Base-by-base conservation (phyloP, 2,797 vertebrate species). In the Peromyscus melanophrys region DNA sequence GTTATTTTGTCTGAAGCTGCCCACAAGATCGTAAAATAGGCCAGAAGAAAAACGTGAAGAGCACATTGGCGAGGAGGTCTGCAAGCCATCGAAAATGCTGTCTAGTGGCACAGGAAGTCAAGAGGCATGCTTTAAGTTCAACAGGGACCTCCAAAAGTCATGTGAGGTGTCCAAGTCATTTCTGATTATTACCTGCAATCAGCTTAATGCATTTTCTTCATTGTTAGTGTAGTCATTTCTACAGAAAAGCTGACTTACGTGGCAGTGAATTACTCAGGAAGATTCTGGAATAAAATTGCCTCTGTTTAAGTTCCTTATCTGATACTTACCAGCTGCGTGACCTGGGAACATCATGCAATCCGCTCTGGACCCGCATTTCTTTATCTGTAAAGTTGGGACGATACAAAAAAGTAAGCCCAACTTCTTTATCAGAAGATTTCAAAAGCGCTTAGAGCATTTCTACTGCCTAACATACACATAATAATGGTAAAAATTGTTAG, bases 1-100 rank as follows among this genome's bases (percentile, higher is more conserved):
- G 87, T 88, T 94, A 92, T 75, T 96, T 96, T 96, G 93, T 97
- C 97, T 96, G 71, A 93, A 94, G 65, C 84, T 95, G 90, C 88
- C 92, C 80, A 92, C n/a, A 25, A 73, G 83, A 90, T 84, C 23
- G 2, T 95, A 96, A 97, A 97, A 89, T 71, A 86, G 95, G 80
- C 63, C 63, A 69, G 86, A 67, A 94, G 61, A 90, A 96, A 92
- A 93, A 90, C 77, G 27, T 43, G 40, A 92, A 83, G 87, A 96
- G 77, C 65, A 67, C 77, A 59, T 55, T 77, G 49, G 27, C 9
- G 1, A 97, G 71, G 69, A 97, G 93, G 80, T 73, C 57, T n/a
- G 29, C 67, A 90, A 92, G 71, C 82, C 92, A 97, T 95, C 84
- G 63, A 96, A 96, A 89, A 95, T 81, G 88, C 46, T 95, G 80